Evolutionary conservation across 2,113 vertebrate genomes (phyloP).

Genomic region (Hydrolagus affinis): DNA sequence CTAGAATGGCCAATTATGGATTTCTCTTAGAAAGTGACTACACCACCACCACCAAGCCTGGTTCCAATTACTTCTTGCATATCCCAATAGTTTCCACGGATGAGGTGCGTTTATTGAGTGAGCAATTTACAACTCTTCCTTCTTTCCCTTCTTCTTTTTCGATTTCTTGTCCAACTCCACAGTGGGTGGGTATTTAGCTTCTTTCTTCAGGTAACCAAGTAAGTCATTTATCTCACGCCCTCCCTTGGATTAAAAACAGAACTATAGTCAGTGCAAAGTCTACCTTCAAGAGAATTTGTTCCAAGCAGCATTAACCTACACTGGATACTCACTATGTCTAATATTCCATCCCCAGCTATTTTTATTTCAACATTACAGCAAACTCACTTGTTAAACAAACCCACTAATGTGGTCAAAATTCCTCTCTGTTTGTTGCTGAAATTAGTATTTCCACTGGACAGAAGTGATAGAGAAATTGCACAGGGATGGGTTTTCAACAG

Average conservation of each 20-base stretch:
- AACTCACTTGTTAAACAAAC: too few relatives aligned
- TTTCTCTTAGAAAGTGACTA: slow-evolving; percentile 32
- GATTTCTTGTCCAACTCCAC: slow-evolving; percentile 73
- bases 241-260: slow-evolving; percentile 61
- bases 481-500: too few relatives aligned
- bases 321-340: too few relatives aligned
- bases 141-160: slow-evolving; percentile 79
- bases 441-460: too few relatives aligned
- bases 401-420: too few relatives aligned
- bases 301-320: too few relatives aligned
- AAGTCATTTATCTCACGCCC: slow-evolving; percentile 92
- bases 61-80: slow-evolving; percentile 32
- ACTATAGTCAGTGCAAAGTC: not conserved
- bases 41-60: slow-evolving; percentile 31
- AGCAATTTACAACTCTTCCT: slow-evolving; percentile 51
- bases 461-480: too few relatives aligned
- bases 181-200: slow-evolving; percentile 71
- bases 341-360: too few relatives aligned
- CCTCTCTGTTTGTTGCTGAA: too few relatives aligned
- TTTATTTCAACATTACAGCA: too few relatives aligned
- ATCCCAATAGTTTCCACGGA: slow-evolving; percentile 31
- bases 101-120: slow-evolving; percentile 33
- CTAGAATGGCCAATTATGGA: not conserved
- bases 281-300: not conserved
- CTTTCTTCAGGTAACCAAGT: slow-evolving; percentile 82